A percentile compares a stretch with the other conserved stretches of the same genome.
Evolutionary conservation across 1,140 invertebrate species (phyloP).

Genomic region (Lutraria rhynchaena): DNA sequence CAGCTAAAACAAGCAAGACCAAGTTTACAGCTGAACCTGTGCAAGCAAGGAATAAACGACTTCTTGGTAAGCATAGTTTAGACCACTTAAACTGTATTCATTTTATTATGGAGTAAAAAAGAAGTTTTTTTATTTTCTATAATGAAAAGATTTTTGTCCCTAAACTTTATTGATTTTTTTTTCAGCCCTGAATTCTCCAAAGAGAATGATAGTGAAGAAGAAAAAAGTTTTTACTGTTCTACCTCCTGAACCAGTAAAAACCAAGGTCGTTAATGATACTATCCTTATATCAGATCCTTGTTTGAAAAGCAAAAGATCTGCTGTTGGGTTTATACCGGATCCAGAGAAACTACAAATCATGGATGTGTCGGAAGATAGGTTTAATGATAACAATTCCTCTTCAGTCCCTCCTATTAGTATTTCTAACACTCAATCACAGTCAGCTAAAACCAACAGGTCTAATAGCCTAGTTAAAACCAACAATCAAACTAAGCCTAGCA

Average conservation of each 20-base stretch:
- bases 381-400: neutral
- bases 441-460: no score
- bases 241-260: neutral
- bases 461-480: no score
- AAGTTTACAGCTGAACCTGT: conserved; percentile 75
- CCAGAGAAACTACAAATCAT: conserved; percentile 35
- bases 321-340: conserved; percentile 49
- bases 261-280: conserved; percentile 12
- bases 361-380: conserved; percentile 34
- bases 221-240: neutral
- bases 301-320: conserved; percentile 2
- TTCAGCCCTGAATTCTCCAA: conserved; percentile 7
- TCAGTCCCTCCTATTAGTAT: neutral
- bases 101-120: no score
- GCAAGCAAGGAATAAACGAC: conserved; percentile 68
- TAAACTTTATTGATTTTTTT: conserved; percentile 1
- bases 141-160: no score
- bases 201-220: neutral
- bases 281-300: conserved; percentile 24
- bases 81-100: no score
- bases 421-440: no score
- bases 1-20: neutral
- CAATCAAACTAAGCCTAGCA: conserved; percentile 34
- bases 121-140: no score
- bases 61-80: conserved; percentile 56